Base-by-base conservation (phyloP, 2,888 invertebrate species). In the Callimorpha dominula region DNA sequence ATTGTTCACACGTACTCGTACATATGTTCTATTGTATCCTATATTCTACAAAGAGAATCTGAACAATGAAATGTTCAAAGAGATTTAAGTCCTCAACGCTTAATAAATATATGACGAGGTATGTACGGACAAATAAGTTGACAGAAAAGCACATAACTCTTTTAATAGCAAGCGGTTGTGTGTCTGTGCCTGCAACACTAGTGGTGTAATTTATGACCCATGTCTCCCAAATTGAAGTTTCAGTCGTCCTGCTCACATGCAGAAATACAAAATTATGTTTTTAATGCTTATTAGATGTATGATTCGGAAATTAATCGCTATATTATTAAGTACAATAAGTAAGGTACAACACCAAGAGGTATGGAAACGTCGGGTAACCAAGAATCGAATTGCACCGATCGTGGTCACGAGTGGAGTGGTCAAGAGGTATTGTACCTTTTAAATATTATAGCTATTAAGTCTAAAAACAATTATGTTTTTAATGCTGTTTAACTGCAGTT, bases 1-100 rank as follows among this genome's bases (percentile, higher is more conserved):
- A 79, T 82, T 82, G 80, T 81, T 80, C 71, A 73, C 68, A 76
- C 63, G 64, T 70, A 31, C 31, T n/a, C n/a, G 2, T 31, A 31
- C n/a, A 31, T 31, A 65, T 72, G 7, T 66, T 50, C 49, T 60
- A 69, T 40, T 65, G 68, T 72, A 46, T 20, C 52, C 52, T 68
- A 65, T 49, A 50, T 57, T 65, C 42, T 11, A 74, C 68, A 72
- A 68, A 71, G 42, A 40, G n/a, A 46, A 74, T 68, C 40, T 31
- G n/a, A 80, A 78, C 69, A 83, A 79, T 75, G 64, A 68, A 66
- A 72, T 73, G 64, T 75, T 74, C 66, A 70, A 68, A 60, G 43
- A 63, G 65, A 71, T 71, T 69, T 66, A 64, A 66, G 54, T 65
- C 54, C 69, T 73, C 52, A 63, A 75, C 66, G 64, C 60, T 65